Conservation (phyloP, 2,113 vertebrate species). For the Odocoileus virginianus region DNA sequence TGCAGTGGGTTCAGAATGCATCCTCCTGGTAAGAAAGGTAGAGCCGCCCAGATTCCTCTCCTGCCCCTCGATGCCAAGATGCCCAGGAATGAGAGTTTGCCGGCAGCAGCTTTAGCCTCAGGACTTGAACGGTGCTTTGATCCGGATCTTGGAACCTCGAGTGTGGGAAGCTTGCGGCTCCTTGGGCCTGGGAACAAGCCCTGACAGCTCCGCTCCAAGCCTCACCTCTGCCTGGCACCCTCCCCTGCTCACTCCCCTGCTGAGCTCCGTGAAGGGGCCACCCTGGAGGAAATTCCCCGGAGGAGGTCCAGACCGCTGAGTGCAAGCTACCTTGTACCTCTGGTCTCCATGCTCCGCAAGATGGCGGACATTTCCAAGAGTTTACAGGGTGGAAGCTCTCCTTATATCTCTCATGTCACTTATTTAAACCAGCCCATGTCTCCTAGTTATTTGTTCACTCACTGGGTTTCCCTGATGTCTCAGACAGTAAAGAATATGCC, state of each 20-base stretch:
- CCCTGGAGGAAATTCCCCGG: background rate
- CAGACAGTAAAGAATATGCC: background rate
- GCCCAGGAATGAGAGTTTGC: background rate
- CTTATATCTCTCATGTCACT: background rate
- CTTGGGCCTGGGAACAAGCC: background rate
- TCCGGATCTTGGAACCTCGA: background rate
- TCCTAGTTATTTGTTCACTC: background rate
- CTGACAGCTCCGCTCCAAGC: background rate
- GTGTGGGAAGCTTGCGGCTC: background rate
- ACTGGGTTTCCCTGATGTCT: background rate
- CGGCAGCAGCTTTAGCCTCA: background rate
- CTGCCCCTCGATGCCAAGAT: background rate
- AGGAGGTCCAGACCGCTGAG: background rate
- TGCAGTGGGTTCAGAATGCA: background rate
- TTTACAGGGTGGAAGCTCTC: background rate
- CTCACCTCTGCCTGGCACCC: background rate
- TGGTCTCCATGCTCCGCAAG: rapidly evolving
- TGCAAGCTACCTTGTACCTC: no score
- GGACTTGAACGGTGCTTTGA: background rate
- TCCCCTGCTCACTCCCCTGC: background rate
- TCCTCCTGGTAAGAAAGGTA: background rate
- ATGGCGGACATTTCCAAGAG: rapidly evolving
- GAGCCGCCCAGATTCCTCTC: background rate
- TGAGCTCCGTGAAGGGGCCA: rapidly evolving
- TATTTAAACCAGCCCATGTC: background rate